Evolutionary conservation across 2,888 invertebrate genomes (phyloP).

Genomic region (Willowsia nigromaculata): DNA sequence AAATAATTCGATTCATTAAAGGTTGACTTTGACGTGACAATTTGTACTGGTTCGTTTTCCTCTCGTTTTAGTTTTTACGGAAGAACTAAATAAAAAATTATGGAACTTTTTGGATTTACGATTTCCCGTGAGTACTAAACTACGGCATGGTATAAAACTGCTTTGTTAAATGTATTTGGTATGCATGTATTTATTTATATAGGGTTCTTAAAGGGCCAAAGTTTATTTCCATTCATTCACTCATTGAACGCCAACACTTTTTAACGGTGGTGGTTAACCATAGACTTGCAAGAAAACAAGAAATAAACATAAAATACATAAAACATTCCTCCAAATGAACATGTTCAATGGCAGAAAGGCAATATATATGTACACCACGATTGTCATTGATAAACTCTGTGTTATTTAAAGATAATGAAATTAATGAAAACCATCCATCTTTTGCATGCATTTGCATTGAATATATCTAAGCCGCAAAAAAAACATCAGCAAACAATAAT

Average conservation of each 20-base stretch:
- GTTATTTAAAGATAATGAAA: not conserved
- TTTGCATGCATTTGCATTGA: not conserved
- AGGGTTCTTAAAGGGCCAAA: not conserved
- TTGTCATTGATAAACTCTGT: conserved; percentile 8
- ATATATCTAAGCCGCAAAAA: conserved; percentile 7
- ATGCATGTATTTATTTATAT: too few relatives aligned
- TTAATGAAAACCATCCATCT: conserved; percentile 27
- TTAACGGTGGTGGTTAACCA: not conserved
- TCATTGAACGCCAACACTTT: not conserved
- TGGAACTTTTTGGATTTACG: conserved; percentile 29
- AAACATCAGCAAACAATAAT: not conserved
- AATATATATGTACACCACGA: not conserved
- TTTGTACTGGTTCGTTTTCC: conserved; percentile 31
- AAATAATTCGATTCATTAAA: conserved; percentile 58
- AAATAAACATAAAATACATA: conserved; percentile 14
- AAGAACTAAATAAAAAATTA: conserved; percentile 32
- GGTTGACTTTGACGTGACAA: conserved; percentile 51
- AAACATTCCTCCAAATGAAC: not conserved
- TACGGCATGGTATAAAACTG: not conserved
- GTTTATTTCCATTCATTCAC: conserved; percentile 28
- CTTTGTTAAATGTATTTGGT: not conserved
- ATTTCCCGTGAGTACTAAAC: not conserved
- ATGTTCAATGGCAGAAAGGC: conserved; percentile 1
- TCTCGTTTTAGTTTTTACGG: conserved; percentile 5
- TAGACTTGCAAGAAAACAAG: not conserved